phyloP scores from a whole-genome alignment of 2,113 vertebrate genomes.

The Stigmatopora nigra region DNA sequence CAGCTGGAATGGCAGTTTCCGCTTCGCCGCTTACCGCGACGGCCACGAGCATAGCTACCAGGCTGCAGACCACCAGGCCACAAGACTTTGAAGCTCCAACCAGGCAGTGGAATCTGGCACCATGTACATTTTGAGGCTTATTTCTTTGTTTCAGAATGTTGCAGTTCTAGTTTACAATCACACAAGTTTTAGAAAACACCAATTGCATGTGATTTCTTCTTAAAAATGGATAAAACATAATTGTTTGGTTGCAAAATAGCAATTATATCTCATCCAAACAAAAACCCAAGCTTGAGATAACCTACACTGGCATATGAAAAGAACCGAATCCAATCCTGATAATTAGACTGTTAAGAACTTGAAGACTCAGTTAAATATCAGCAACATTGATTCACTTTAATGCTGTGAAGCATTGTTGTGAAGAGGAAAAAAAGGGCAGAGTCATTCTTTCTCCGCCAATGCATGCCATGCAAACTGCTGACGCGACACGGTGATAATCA shows the following conservation, averaged over 20 bases:
- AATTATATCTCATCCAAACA: background rate
- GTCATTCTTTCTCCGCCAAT: conserved; percentile 29
- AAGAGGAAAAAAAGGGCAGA: conserved; percentile 41
- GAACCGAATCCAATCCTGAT: conserved; percentile 8
- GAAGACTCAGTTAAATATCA: conserved; percentile 31
- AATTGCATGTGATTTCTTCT: background rate
- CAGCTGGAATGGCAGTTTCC: conserved; percentile 56
- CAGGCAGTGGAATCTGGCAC: conserved; percentile 17
- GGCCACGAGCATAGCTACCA: conserved; percentile 29
- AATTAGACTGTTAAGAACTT: conserved; percentile 8
- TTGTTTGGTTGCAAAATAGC: background rate
- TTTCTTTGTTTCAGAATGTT: conserved; percentile 5
- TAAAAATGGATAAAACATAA: background rate
- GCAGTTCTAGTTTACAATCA: background rate
- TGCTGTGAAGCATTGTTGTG: conserved; percentile 35
- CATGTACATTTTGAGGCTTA: conserved; percentile 18
- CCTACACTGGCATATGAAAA: background rate
- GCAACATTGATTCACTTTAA: conserved; percentile 32
- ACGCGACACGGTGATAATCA: conserved; percentile 57
- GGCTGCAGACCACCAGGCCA: conserved; percentile 33
- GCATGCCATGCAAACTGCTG: conserved; percentile 53
- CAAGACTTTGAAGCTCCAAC: conserved; percentile 25
- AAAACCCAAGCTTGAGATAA: background rate
- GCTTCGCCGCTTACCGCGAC: conserved; percentile 36
- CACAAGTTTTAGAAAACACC: too few relatives aligned